Evolutionary conservation across 2,113 vertebrate genomes (phyloP), one percentile per base, ranked within the genome.

Genomic region (Acinonyx jubatus): DNA sequence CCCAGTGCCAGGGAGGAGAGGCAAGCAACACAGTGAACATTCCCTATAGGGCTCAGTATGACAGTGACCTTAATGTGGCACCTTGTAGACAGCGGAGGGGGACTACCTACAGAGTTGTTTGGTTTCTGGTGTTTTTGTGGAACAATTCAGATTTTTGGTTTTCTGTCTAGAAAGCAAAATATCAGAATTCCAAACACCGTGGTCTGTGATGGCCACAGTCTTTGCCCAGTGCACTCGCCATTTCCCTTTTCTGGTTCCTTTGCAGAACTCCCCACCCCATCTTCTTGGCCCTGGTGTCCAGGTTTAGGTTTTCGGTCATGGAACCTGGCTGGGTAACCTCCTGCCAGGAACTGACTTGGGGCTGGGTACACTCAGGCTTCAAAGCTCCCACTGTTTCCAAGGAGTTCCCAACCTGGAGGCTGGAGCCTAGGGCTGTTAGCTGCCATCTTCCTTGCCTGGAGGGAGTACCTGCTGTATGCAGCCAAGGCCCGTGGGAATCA

Each of bases 121-220:
- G 87, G 45, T 57, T 89, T 96, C 73, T 82, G 81, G 2, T 63
- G 82, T 95, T 50, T 81, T 91, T 69, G 90, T 78, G 33, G 13
- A 78, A 63, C 29, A 76, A 41, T 88, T 36, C n/a, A 57, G 65
- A 95, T 66, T 73, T 96, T 89, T 50, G 68, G 27, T 83, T 91
- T 85, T 90, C 91, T 61, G 27, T 71, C 61, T 87, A 33, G 74
- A 74, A 96, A 69, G 41, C 21, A 86, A 91, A 95, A 89, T 38
- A 66, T 31, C 18, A 29, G 55, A 97, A 89, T 61, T 16, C 19
- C 86, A 96, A 80, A 78, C 80, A 71, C 41, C 14, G 1, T 52
- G 69, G 45, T 38, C 68, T 90, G 15, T 61, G 45, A 45, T 36
- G 29, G 31, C 38, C 55, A 38, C 15, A 50, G 36, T 48, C 71